Base-by-base conservation (phyloP, 1,140 invertebrate species). In the Mylabris phalerata region DNA sequence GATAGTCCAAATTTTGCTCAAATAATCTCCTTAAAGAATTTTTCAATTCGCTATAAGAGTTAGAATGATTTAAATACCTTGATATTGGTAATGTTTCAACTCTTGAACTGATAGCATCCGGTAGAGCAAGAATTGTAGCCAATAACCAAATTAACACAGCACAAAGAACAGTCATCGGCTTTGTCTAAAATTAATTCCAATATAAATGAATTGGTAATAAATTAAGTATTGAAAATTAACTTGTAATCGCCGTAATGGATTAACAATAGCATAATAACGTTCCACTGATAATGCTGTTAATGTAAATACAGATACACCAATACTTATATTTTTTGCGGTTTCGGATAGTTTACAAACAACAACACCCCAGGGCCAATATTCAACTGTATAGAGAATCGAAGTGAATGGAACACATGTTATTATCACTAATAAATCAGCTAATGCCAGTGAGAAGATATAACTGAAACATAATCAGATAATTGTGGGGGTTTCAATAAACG, bases 251-350 rank as follows among this genome's bases (percentile, higher is more conserved):
- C 86, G 80, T 66, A 95, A 82, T 0, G 93, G 92, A 71, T 92
- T 85, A 0, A 93, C 92, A 56, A 96, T 95, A 11, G 91, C 93
- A 66, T 87, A 90, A 73, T 93, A 96, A 41, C 93, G 81, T 72
- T 97, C 93, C 3, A 86, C 90, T 39, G 92, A 93, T 0, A 97
- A 77, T 0, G 92, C 92, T 0, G 91, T 94, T 46, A 97, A 75
- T 0, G 93, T 96, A 72, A 96, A 95, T 3, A 96, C 91, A 0
- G 93, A 95, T 0, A 97, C 92, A 0, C 92, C 93, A 46, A 95
- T 88, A n/a, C 90, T 94, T 55, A 95, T 80, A 68, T 95, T 92
- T 71, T 93, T 93, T n/a, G 89, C 83, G 55, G 85, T 92, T 74
- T 95, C 92, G 2, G 86, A 92, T n/a, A 94, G 75, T 68, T 91